These are phyloP conservation scores for Zaprionus nigranus DNA, from an alignment of 1,140 invertebrate species.

Conservation along the genomic window DNA sequence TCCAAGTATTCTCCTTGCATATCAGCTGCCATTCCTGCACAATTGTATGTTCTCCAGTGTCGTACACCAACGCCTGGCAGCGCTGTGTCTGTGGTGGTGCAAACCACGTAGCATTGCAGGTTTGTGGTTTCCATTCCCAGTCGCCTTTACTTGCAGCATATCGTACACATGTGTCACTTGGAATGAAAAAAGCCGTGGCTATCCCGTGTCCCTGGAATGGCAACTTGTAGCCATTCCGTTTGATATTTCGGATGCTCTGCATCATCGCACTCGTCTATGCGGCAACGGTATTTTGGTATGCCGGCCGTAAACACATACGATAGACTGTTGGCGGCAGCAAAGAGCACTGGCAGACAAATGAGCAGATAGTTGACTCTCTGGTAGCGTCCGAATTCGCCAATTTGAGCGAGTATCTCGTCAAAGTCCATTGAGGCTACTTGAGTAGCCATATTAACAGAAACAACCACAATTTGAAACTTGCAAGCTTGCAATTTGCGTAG, in stretches of 20 bases:
- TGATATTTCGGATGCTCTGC: slow-evolving; percentile 69
- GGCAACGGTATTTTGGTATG: slow-evolving; percentile 85
- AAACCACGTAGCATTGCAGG: slow-evolving; percentile 77
- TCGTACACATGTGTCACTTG: slow-evolving; percentile 58
- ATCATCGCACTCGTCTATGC: slow-evolving; percentile 85
- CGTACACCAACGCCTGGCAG: slow-evolving; percentile 86
- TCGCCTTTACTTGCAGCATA: slow-evolving; percentile 44
- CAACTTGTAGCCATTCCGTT: slow-evolving; percentile 83
- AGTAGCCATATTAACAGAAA: slow-evolving; percentile 17
- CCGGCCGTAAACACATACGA: slow-evolving; percentile 88
- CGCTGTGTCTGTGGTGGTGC: slow-evolving; percentile 51
- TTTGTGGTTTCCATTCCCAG: neutral
- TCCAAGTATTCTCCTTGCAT: slow-evolving; percentile 87
- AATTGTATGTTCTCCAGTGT: slow-evolving; percentile 85
- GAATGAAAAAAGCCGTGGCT: slow-evolving; percentile 72
- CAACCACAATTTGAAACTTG: slow-evolving; percentile 19
- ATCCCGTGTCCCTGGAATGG: slow-evolving; percentile 83
- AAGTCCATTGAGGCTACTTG: slow-evolving; percentile 51
- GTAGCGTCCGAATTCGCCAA: slow-evolving; percentile 87
- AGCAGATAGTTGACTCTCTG: slow-evolving; percentile 86
- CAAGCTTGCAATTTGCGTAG: neutral
- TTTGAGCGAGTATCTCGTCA: slow-evolving; percentile 85
- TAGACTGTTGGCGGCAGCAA: slow-evolving; percentile 86
- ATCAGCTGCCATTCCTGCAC: slow-evolving; percentile 87
- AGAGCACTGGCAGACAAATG: slow-evolving; percentile 86